Percentiles rank a stretch among this genome's conserved stretches.
phyloP scores from a whole-genome alignment of 2,888 invertebrate genomes.

The Unio pictorum region DNA sequence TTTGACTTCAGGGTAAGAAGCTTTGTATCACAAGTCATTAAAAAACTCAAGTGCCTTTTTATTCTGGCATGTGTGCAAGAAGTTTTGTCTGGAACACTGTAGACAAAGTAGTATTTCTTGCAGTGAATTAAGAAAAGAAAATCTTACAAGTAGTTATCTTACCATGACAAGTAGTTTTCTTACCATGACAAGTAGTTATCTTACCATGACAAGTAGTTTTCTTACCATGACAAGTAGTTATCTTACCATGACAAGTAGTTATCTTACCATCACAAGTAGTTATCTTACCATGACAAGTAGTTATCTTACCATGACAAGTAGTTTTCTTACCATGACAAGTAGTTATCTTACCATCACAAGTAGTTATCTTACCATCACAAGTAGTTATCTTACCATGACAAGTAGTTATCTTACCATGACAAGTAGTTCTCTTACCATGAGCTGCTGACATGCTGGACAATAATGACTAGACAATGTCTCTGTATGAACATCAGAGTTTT shows the following conservation, averaged over 20 bases:
- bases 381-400: constrained; percentile 12
- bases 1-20: too few relatives aligned
- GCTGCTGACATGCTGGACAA: constrained; percentile 40
- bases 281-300: constrained; percentile 11
- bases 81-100: too few relatives aligned
- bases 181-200: constrained; percentile 12
- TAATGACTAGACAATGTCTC: constrained; percentile 39
- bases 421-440: constrained; percentile 37
- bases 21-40: too few relatives aligned
- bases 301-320: constrained; percentile 11
- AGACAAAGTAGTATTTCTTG: too few relatives aligned
- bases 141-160: constrained; percentile 3
- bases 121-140: too few relatives aligned
- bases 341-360: constrained; percentile 11
- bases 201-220: constrained; percentile 7
- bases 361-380: constrained; percentile 12
- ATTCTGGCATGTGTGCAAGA: too few relatives aligned
- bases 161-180: constrained; percentile 36
- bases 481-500: neutral
- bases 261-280: constrained; percentile 12
- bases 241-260: constrained; percentile 12
- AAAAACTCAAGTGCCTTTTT: too few relatives aligned
- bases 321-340: too few relatives aligned
- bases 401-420: constrained; percentile 12
- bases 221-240: neutral